phyloP scores from a whole-genome alignment of 2,797 vertebrate genomes.

The Pipistrellus pipistrellus region DNA sequence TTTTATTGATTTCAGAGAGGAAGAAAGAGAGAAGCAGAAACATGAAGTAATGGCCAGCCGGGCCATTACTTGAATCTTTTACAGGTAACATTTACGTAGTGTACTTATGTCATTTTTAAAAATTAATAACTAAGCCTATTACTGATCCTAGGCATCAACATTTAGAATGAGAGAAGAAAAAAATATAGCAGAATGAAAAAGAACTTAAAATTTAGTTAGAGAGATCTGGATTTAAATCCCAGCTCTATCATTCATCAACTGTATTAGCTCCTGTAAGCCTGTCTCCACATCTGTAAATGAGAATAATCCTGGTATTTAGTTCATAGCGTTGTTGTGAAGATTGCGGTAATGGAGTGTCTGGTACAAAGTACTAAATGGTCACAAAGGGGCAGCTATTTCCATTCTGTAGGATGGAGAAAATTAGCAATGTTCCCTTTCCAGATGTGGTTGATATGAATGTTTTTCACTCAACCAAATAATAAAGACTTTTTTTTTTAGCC shows the following conservation, averaged over 20 bases:
- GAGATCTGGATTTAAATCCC: background rate
- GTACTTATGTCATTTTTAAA: background rate
- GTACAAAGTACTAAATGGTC: background rate
- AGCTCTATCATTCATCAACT: background rate
- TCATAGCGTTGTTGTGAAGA: background rate
- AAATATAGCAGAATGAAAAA: background rate
- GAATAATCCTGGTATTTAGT: background rate
- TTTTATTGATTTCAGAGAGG: no score
- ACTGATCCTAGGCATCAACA: background rate
- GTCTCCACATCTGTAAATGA: background rate
- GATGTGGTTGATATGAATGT: background rate
- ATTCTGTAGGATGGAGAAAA: background rate
- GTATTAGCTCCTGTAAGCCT: background rate
- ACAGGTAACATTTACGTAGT: background rate
- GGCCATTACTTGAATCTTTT: background rate
- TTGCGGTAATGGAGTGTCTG: background rate
- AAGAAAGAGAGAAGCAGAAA: no score
- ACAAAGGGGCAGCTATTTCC: background rate
- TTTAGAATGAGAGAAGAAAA: background rate
- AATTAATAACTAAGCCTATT: background rate
- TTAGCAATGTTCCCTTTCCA: background rate
- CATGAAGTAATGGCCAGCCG: no score
- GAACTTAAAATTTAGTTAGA: background rate
- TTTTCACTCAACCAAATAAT: background rate
- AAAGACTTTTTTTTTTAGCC: background rate